These are phyloP conservation scores for Megaustenia siamemsis DNA, from an alignment of 2,888 invertebrate species.

Conservation along the genomic window DNA sequence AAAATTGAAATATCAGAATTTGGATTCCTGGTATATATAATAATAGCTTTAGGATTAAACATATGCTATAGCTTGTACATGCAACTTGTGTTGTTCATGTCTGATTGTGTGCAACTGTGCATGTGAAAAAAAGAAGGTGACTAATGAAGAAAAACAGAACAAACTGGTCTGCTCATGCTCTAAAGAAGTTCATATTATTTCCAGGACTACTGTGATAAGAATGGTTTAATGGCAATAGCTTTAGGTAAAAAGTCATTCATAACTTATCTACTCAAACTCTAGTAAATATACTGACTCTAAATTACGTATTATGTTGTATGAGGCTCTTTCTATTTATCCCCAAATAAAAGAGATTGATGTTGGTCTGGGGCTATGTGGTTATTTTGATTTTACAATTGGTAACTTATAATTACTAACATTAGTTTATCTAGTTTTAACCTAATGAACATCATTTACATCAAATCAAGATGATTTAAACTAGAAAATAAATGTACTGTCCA, in stretches of 20 bases:
- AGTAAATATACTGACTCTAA: too few relatives aligned
- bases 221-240: too few relatives aligned
- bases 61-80: too few relatives aligned
- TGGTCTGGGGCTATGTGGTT: not conserved
- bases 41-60: too few relatives aligned
- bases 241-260: too few relatives aligned
- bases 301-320: too few relatives aligned
- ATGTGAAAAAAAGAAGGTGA: not conserved
- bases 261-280: too few relatives aligned
- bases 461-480: not conserved
- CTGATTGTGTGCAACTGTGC: not conserved
- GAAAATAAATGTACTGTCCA: not conserved
- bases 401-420: not conserved
- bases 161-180: not conserved
- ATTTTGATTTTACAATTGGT: not conserved
- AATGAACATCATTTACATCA: not conserved
- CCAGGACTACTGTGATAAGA: too few relatives aligned
- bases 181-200: not conserved
- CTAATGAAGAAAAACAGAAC: not conserved
- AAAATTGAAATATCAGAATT: not conserved
- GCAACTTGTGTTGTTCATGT: not conserved
- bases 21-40: too few relatives aligned
- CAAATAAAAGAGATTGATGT: not conserved
- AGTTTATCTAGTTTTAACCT: not conserved
- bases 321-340: too few relatives aligned